Base-by-base conservation (phyloP, 2,113 vertebrate genomes). In the Colossoma macropomum region DNA sequence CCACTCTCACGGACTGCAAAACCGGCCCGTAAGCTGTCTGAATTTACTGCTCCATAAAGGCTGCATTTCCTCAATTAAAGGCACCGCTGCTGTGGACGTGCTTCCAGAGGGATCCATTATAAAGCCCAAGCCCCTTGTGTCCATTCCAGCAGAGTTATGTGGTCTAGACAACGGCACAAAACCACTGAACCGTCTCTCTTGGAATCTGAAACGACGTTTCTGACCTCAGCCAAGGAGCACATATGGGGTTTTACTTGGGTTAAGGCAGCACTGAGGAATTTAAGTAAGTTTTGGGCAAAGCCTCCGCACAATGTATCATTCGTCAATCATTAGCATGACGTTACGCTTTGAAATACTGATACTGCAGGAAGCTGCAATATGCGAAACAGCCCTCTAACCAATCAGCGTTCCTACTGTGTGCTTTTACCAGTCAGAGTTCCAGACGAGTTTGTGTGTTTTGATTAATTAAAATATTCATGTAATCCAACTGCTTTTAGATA, bases 11-110 rank as follows among this genome's bases (percentile, higher is more conserved):
- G 85, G 79, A 73, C 79, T 25, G 15, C 19, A 16, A 17, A 66
- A 32, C 63, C 17, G 28, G 16, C 45, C 72, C 19, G 8, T 23
- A 60, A 76, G 45, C 72, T 63, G 0, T 45, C 68, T 32, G 62
- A 88, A 91, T 90, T 91, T 90, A 91, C 79, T 63, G 28, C 82
- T 77, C 84, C 77, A 79, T 87, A 88, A 89, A 90, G 60, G 72
- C 82, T 82, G 79, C 30, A 48, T 59, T 71, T 87, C 82, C 38
- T 11, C 79, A 34, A 72, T 68, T 30, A 69, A 27, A 62, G 12
- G 21, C 28, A 60, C 45, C 4, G 27, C 32, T 82, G 56, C 34
- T 74, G 80, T 41, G 60, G 41, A 62, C 50, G 32, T 32, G 69
- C 63, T 60, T 74, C 41, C 16, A 38, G 63, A 81, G 72, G 65